Evolutionary conservation across 2,888 invertebrate species (phyloP), one percentile per base, ranked within the genome.

Genomic region (Ellobium chinense): DNA sequence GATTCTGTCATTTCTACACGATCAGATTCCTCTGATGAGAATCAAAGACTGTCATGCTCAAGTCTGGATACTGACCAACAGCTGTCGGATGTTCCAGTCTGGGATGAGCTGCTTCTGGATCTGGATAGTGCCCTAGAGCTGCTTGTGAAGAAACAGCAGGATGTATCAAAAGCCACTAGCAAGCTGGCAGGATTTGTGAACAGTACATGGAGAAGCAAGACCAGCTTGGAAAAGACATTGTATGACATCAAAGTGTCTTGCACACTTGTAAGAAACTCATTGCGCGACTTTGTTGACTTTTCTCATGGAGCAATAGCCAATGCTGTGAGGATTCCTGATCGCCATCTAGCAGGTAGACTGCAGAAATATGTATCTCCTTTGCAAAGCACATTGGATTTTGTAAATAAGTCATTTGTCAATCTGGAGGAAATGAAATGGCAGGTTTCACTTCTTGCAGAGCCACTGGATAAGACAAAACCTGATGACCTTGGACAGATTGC

Each of bases 401-500:
- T 92, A 7, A 84, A 85, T 60, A 82, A 84, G 12, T 83, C 87
- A 69, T 81, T 90, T 63, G 86, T 84, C 69, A 87, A 88, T 78
- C 85, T 91, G 27, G 90, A 91, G 36, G 88, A 89, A 37, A 85
- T 83, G 9, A 87, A 89, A 46, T 92, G 92, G 92, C 87, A 88
- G 37, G 82, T 90, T 5, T 82, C 85, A 34, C 83, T 85, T 62
- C 81, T 91, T 21, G 83, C 85, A n/a, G 81, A 83, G n/a, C 79
- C 89, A 34, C 84, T 95, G 95, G 91, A 92, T 63, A 81, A 87
- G 18, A 83, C 89, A 82, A 87, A 93, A 82, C 96, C 96, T 27
- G 97, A 98, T 92, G 96, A 97, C 56, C 94, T 98, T 60, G 98
- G 98, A 93, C 97, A 97, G 92, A 94, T 99, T 82, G 96, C 98